Percentiles rank a stretch among this genome's conserved stretches.
These are phyloP conservation scores for Leptinotarsa lineolata DNA, from an alignment of 1,140 invertebrate genomes.

Conservation along the genomic window DNA sequence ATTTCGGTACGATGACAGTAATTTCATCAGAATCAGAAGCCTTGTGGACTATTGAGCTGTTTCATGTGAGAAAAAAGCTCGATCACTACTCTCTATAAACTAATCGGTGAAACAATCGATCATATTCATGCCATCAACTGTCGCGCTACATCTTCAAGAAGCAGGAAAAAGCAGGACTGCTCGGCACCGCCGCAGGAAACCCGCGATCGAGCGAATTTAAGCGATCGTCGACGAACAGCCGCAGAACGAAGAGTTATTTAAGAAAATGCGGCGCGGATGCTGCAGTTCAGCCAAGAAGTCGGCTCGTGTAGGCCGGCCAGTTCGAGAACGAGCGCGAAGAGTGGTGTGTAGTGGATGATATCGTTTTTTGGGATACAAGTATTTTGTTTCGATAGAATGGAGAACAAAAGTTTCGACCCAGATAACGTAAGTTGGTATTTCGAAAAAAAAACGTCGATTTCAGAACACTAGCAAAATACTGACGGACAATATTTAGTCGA, in stretches of 20 bases:
- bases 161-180: background rate
- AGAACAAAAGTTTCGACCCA: conserved; percentile 48
- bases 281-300: conserved; percentile 13
- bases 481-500: too few species aligned
- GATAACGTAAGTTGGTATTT: conserved; percentile 48
- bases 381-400: conserved; percentile 35
- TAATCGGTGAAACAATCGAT: too few species aligned
- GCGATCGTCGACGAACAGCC: background rate
- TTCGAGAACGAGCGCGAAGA: conserved; percentile 35
- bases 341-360: conserved; percentile 51
- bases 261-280: conserved; percentile 38
- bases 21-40: too few species aligned
- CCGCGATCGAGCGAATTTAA: background rate
- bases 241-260: conserved; percentile 37
- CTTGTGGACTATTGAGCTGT: too few species aligned
- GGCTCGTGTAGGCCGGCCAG: background rate
- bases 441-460: too few species aligned
- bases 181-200: conserved; percentile 9
- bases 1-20: too few species aligned
- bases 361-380: conserved; percentile 8
- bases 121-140: too few species aligned
- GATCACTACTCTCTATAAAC: too few species aligned
- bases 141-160: too few species aligned
- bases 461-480: too few species aligned
- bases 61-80: too few species aligned